phyloP scores from a whole-genome alignment of 2,888 invertebrate species.

The Petrolisthes manimaculis region DNA sequence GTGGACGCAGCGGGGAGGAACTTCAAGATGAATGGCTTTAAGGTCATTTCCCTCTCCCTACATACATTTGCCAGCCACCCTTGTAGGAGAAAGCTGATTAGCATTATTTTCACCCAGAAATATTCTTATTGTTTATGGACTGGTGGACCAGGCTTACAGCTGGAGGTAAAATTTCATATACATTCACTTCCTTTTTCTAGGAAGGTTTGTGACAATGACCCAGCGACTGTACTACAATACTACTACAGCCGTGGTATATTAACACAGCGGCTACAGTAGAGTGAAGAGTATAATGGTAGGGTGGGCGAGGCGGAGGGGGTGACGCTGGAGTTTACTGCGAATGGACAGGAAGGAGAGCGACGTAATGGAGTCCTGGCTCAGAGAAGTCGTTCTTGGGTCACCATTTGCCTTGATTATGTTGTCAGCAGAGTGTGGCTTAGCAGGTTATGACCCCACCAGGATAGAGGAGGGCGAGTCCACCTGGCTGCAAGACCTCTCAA shows the following conservation, averaged over 20 bases:
- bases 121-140: slow-evolving; percentile 43
- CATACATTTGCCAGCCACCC: slow-evolving; percentile 28
- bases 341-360: slow-evolving; percentile 20
- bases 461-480: slow-evolving; percentile 31
- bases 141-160: slow-evolving; percentile 34
- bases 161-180: slow-evolving; percentile 39
- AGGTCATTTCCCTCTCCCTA: slow-evolving; percentile 26
- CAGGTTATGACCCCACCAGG: slow-evolving; percentile 37
- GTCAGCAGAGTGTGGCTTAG: slow-evolving; percentile 57
- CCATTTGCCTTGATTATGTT: slow-evolving; percentile 56
- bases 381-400: slow-evolving; percentile 38
- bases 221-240: neutral
- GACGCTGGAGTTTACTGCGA: neutral
- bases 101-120: slow-evolving; percentile 33
- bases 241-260: neutral
- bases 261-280: neutral
- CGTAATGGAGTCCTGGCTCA: slow-evolving; percentile 22
- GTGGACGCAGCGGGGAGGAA: slow-evolving; percentile 23
- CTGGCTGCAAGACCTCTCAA: neutral
- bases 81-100: slow-evolving; percentile 33
- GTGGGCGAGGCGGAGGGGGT: neutral
- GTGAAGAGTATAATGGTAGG: slow-evolving; percentile 2
- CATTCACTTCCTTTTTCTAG: slow-evolving; percentile 27
- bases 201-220: neutral
- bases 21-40: slow-evolving; percentile 23